Evolutionary conservation across 2,113 vertebrate species (phyloP).

Genomic region (Alethe castanea): DNA sequence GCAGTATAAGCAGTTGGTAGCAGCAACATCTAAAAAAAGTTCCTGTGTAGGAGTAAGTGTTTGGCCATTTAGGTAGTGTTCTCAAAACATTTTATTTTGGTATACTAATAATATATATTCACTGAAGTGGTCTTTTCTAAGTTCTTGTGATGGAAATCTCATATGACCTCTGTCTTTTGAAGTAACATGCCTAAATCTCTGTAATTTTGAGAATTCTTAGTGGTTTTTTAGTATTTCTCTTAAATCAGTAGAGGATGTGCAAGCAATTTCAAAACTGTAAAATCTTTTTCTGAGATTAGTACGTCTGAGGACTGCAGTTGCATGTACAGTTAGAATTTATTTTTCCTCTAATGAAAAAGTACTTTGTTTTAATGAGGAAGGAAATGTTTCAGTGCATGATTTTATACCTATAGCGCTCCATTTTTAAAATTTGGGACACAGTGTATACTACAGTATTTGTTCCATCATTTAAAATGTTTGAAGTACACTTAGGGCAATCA

Average conservation of each 20-base stretch:
- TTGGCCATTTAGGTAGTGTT: neutral
- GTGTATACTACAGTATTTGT: neutral
- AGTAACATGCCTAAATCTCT: neutral
- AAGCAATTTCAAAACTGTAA: neutral
- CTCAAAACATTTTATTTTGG: neutral
- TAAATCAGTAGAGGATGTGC: neutral
- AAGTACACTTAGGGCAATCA: neutral
- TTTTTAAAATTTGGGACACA: neutral
- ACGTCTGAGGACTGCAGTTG: neutral
- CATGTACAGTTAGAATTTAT: neutral
- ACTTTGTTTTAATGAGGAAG: neutral
- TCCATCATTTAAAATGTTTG: neutral
- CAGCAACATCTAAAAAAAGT: neutral
- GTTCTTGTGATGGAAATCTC: neutral
- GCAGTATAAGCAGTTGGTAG: neutral
- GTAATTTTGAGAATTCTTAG: neutral
- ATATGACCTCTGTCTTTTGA: neutral
- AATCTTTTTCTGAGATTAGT: neutral
- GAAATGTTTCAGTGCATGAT: neutral
- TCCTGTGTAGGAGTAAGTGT: neutral
- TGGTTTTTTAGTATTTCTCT: neutral
- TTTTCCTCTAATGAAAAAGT: neutral
- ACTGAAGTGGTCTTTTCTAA: neutral
- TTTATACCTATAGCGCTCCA: neutral
- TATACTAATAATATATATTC: neutral